A percentile compares a stretch with the other conserved stretches of the same genome.
Evolutionary conservation across 1,140 invertebrate genomes (phyloP).

Genomic region (Varroa destructor): DNA sequence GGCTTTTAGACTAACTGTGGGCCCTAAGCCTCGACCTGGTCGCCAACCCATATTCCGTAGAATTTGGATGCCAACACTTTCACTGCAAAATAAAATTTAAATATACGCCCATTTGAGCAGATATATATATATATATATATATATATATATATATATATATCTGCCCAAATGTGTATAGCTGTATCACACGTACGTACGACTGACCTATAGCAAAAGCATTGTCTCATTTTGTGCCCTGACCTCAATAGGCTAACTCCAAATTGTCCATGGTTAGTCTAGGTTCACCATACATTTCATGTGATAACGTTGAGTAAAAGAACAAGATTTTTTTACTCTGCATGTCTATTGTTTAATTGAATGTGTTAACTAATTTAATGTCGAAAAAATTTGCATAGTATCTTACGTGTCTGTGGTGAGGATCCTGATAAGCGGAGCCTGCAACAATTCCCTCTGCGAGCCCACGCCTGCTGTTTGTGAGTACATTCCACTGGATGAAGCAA

Average conservation of each 20-base stretch:
- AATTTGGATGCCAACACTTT: slow-evolving; percentile 73
- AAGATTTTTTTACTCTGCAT: no score
- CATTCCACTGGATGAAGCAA: slow-evolving; percentile 36
- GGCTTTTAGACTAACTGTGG: slow-evolving; percentile 46
- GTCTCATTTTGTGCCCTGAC: no score
- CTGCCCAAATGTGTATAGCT: no score
- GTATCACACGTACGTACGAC: no score
- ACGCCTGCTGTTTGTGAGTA: slow-evolving; percentile 61
- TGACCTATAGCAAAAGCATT: no score
- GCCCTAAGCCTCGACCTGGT: slow-evolving; percentile 77
- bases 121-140: no score
- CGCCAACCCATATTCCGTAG: slow-evolving; percentile 67
- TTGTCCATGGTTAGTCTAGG: no score
- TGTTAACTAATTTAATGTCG: neutral
- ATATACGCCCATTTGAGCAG: slow-evolving; percentile 14
- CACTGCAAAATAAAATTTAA: slow-evolving; percentile 43
- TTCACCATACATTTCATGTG: no score
- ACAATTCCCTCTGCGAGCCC: slow-evolving; percentile 60
- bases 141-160: no score
- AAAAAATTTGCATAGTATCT: slow-evolving; percentile 21
- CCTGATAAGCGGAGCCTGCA: slow-evolving; percentile 48
- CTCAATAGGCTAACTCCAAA: no score
- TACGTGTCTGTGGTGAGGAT: slow-evolving; percentile 25
- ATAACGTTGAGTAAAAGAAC: no score
- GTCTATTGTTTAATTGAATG: no score